Evolutionary conservation across 2,113 vertebrate species (phyloP), one percentile per base, ranked within the genome.

Genomic region (Odocoileus virginianus): DNA sequence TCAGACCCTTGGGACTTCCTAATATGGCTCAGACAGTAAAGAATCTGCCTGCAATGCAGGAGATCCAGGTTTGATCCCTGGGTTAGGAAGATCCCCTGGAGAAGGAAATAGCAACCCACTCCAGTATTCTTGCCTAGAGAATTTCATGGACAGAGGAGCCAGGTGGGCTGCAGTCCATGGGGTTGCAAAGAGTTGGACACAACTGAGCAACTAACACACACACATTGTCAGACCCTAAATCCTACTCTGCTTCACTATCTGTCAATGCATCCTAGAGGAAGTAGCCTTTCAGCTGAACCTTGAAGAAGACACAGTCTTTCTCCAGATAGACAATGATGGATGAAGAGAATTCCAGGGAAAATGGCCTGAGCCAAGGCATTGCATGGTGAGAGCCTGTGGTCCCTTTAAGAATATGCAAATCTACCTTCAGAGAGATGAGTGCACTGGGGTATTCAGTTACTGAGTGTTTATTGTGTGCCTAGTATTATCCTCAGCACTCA

Each of bases 391-490:
- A 95, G 43, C 61, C 64, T 92, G 9, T 61, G 21, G 28, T 78
- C 33, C 57, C 27, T 92, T 89, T 89, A 79, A 92, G 36, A 89
- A 81, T 19, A 12, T 33, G 10, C 47, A 57, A 27, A 78, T 28
- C 54, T 93, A 47, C 61, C 79, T 79, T 67, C 79, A 97, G 74
- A 50, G 45, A 17, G 33, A 11, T 33, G 47, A 58, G 25, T 45
- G 81, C 17, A 36, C 33, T 58, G 36, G 47, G 90, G 86, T 82
- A 58, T 23, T 97, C 54, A 78, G 36, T 91, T 96, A 81, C 60
- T 96, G 67, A 96, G 40, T 97, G 61, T 91, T 94, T 58, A 84
- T 52, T 64, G 57, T 64, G 17, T 92, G 55, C 58, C 83, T 81
- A 25, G 9, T 71, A 52, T 83, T 71, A 83, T 78, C 87, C n/a